These are phyloP conservation scores for Ornithoptera priamus DNA, from an alignment of 2,888 invertebrate genomes.

Conservation along the genomic window DNA sequence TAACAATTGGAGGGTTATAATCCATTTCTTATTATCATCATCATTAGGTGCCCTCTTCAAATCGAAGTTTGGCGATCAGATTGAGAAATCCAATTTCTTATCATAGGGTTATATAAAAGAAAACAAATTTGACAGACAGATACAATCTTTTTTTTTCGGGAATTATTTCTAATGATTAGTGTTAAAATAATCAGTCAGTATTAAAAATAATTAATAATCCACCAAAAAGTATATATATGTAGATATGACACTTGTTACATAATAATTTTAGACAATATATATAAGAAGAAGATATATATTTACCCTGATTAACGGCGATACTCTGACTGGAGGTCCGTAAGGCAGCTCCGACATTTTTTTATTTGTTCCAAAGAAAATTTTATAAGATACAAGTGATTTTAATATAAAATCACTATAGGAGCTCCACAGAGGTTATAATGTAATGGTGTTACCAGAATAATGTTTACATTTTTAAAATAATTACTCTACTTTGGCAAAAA, in stretches of 20 bases:
- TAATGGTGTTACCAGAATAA: constrained; percentile 19
- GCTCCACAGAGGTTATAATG: constrained; percentile 47
- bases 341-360: constrained; percentile 69
- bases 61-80: too few species aligned
- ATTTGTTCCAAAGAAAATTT: constrained; percentile 38
- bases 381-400: constrained; percentile 56
- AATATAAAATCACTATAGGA: constrained; percentile 43
- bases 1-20: too few species aligned
- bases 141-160: neutral
- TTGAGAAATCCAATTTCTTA: neutral
- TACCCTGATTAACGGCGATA: constrained; percentile 91
- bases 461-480: neutral
- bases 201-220: neutral
- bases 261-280: constrained; percentile 36
- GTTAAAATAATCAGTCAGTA: constrained; percentile 4
- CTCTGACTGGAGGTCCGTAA: constrained; percentile 85
- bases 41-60: too few species aligned
- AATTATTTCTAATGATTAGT: neutral
- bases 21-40: neutral
- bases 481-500: neutral
- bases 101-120: neutral
- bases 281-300: constrained; percentile 39
- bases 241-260: constrained; percentile 51
- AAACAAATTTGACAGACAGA: neutral
- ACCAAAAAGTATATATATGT: neutral